Percentiles rank a stretch among this genome's conserved stretches.
Conservation (phyloP, 2,797 vertebrate genomes). For the Crypturellus tataupa region DNA sequence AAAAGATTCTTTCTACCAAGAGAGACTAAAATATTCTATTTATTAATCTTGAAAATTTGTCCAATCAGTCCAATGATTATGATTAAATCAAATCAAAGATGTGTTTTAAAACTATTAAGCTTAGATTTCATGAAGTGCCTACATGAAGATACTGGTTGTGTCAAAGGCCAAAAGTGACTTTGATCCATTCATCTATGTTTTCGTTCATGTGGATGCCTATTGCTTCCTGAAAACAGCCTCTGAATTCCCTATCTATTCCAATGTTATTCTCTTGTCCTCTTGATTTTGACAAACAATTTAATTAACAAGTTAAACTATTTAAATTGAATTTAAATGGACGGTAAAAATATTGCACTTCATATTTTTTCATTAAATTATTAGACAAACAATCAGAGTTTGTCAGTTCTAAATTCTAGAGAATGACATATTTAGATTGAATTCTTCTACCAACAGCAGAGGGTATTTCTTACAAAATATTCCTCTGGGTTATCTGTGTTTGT, state of each 20-base stretch:
- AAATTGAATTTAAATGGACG: background rate
- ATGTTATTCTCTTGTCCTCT: background rate
- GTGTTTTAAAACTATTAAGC: background rate
- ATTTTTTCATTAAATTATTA: conserved; percentile 15
- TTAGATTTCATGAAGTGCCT: background rate
- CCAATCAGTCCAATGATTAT: too few species aligned
- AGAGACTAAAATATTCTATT: background rate
- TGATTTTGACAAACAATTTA: conserved; percentile 18
- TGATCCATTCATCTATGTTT: background rate
- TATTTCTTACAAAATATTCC: background rate
- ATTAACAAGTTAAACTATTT: conserved; percentile 1
- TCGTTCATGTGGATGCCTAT: background rate
- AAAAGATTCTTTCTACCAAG: background rate
- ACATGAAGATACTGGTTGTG: background rate
- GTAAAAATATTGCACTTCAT: conserved; percentile 22
- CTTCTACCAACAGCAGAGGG: background rate
- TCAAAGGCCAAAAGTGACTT: background rate
- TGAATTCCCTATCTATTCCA: background rate
- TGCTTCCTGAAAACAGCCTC: background rate
- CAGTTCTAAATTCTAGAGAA: conserved; percentile 9
- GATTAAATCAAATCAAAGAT: too few species aligned
- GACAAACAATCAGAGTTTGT: background rate
- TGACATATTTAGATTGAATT: conserved; percentile 40
- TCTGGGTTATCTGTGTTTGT: background rate
- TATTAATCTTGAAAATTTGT: background rate